phyloP scores from a whole-genome alignment of 2,797 vertebrate species.

The Etheostoma perlongum region DNA sequence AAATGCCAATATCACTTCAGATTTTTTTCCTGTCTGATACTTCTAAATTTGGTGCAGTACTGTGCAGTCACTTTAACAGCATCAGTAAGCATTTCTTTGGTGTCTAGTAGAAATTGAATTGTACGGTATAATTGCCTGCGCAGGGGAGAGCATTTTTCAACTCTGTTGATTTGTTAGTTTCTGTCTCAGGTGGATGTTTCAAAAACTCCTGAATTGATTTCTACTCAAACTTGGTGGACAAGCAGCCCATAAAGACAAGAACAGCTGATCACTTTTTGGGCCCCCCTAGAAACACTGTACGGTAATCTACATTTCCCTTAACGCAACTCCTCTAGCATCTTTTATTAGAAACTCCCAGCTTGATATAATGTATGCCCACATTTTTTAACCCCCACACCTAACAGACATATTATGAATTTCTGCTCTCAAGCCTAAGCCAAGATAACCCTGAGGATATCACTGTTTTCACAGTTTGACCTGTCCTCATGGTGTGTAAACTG shows the following conservation, averaged over 20 bases:
- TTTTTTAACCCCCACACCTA: too few relatives aligned
- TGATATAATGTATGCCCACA: too few relatives aligned
- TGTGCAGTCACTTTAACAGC: neutral
- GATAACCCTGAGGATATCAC: too few relatives aligned
- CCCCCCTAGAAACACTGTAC: too few relatives aligned
- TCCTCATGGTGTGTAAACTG: neutral
- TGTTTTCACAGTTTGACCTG: neutral
- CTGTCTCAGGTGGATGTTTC: neutral
- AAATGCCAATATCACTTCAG: conserved; percentile 17
- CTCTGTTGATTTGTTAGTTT: neutral
- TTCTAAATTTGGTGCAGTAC: neutral
- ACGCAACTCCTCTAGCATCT: too few relatives aligned
- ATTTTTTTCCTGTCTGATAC: neutral
- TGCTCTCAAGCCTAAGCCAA: too few relatives aligned
- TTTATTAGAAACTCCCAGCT: too few relatives aligned
- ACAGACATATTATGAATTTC: too few relatives aligned
- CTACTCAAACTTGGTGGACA: neutral
- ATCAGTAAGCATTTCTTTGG: neutral
- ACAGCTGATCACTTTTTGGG: too few relatives aligned
- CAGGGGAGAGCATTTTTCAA: neutral
- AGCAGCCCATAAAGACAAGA: neutral
- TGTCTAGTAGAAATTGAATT: neutral
- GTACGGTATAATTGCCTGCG: neutral
- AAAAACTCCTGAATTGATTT: neutral
- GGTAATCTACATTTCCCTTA: too few relatives aligned